Percentiles rank a stretch among this genome's conserved stretches.
Conservation (phyloP, 2,797 vertebrate species). For the Coracias cyanogaster region DNA sequence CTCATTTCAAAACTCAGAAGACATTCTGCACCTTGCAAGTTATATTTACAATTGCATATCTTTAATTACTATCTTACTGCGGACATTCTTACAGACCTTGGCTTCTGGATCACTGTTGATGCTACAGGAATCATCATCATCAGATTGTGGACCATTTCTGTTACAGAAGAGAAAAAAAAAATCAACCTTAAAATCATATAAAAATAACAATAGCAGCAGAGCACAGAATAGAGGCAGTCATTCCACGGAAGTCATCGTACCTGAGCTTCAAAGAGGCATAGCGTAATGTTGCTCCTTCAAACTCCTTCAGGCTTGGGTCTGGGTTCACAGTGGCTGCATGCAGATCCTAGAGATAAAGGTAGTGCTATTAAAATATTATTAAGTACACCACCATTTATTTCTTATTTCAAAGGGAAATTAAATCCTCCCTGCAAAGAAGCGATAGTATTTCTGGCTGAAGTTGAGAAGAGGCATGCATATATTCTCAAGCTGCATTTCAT, state of each 20-base stretch:
- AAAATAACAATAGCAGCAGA: background rate
- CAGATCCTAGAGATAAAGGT: slow-evolving; percentile 84
- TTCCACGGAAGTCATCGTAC: slow-evolving; percentile 71
- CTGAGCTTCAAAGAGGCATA: slow-evolving; percentile 95
- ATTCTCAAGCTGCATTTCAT: slow-evolving; percentile 66
- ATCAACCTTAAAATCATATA: background rate
- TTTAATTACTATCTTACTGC: background rate
- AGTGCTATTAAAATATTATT: background rate
- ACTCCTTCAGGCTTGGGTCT: slow-evolving; percentile 96
- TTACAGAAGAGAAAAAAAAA: background rate
- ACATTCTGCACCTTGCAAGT: background rate
- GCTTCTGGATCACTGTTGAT: slow-evolving; percentile 90
- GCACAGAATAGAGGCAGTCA: background rate
- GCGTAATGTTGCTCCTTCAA: slow-evolving; percentile 93
- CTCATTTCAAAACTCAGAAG: background rate
- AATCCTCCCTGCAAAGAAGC: slow-evolving; percentile 74
- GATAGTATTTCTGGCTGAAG: slow-evolving; percentile 59
- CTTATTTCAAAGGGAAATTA: slow-evolving; percentile 44
- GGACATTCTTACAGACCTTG: slow-evolving; percentile 84
- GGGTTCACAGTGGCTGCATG: slow-evolving; percentile 94
- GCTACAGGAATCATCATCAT: slow-evolving; percentile 90
- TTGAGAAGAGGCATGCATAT: slow-evolving; percentile 76
- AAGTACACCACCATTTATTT: background rate
- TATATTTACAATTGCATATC: background rate
- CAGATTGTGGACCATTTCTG: slow-evolving; percentile 87